These are phyloP conservation scores for Mayetiola destructor DNA, from an alignment of 2,888 invertebrate species.

Conservation along the genomic window DNA sequence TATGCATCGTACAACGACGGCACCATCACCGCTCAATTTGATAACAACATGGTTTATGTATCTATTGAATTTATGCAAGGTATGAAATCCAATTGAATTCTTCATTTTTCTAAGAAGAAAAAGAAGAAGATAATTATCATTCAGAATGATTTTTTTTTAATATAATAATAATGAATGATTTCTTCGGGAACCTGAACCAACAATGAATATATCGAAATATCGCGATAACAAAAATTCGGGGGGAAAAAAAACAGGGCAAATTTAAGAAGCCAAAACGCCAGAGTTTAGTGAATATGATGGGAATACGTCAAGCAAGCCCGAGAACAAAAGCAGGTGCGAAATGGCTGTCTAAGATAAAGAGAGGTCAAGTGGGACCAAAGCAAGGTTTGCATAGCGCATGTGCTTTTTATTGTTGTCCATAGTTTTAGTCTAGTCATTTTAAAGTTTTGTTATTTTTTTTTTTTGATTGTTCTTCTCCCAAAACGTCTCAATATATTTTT, in stretches of 20 bases:
- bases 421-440: neutral
- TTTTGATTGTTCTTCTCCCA: no score
- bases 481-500: no score
- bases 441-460: no score
- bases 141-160: no score
- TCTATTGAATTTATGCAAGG: conserved; percentile 65
- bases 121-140: neutral
- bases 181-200: no score
- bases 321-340: conserved; percentile 76
- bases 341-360: conserved; percentile 77
- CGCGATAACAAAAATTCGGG: no score
- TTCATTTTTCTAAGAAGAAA: conserved; percentile 17
- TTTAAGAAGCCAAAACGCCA: conserved; percentile 60
- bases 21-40: conserved; percentile 94
- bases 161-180: no score
- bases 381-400: conserved; percentile 36
- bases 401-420: conserved; percentile 14
- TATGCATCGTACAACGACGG: conserved; percentile 95
- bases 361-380: conserved; percentile 67
- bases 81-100: conserved; percentile 26
- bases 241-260: conserved; percentile 46
- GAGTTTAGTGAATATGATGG: conserved; percentile 69
- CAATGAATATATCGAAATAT: no score
- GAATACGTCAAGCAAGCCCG: conserved; percentile 60
- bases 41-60: conserved; percentile 88